A percentile compares a stretch with the other conserved stretches of the same genome.
Evolutionary conservation across 1,140 invertebrate species (phyloP).

Genomic region (Bombus picipes): DNA sequence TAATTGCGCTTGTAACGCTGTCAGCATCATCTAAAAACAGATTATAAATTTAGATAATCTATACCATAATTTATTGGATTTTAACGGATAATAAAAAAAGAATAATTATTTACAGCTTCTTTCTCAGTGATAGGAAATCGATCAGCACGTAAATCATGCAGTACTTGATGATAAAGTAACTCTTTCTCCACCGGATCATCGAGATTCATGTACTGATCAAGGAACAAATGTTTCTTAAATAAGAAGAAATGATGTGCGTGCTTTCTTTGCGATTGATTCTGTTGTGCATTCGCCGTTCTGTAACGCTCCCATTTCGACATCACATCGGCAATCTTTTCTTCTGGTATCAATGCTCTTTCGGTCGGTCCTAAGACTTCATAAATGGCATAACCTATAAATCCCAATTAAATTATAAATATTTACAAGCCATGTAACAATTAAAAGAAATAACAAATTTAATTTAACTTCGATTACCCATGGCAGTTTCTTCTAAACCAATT

Average conservation of each 20-base stretch:
- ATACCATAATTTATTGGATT: background rate
- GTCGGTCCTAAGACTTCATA: conserved; percentile 92
- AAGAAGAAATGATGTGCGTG: conserved; percentile 88
- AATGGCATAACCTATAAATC: conserved; percentile 87
- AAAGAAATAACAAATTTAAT: background rate
- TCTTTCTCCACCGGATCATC: conserved; percentile 97
- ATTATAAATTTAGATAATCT: background rate
- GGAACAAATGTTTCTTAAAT: conserved; percentile 96
- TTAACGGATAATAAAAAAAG: background rate
- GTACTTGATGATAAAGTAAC: conserved; percentile 96
- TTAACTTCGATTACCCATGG: conserved; percentile 84
- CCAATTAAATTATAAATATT: background rate
- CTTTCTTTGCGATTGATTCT: conserved; percentile 78
- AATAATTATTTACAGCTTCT: conserved; percentile 90
- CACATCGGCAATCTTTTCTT: conserved; percentile 96
- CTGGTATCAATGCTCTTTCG: conserved; percentile 91
- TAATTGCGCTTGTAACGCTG: conserved; percentile 95
- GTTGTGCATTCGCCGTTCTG: conserved; percentile 84
- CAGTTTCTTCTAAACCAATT: conserved; percentile 93
- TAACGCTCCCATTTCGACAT: conserved; percentile 98
- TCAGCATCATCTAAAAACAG: conserved; percentile 91
- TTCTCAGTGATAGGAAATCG: conserved; percentile 95
- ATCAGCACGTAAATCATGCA: conserved; percentile 94
- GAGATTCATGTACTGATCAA: conserved; percentile 92
- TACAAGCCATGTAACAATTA: background rate